Evolutionary conservation across 1,140 invertebrate genomes (phyloP).

Genomic region (Drosophila littoralis): DNA sequence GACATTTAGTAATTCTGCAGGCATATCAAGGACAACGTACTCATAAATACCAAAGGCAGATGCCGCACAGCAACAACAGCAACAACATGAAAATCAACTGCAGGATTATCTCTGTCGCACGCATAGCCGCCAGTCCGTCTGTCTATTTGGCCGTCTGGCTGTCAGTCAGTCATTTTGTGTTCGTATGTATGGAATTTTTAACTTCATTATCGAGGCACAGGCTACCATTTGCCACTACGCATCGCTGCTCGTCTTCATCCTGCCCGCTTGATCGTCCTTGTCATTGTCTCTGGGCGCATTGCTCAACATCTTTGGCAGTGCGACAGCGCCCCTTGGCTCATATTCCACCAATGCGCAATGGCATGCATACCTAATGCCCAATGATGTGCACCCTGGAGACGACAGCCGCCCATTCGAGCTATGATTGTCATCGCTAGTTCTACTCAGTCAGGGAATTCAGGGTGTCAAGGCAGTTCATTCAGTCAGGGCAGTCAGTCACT

Average conservation of each 20-base stretch:
- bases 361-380: conserved; percentile 80
- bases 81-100: conserved; percentile 42
- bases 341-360: conserved; percentile 50
- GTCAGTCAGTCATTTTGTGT: conserved; percentile 64
- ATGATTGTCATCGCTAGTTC: conserved; percentile 56
- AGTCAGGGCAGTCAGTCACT: conserved; percentile 3
- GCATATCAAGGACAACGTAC: conserved; percentile 83
- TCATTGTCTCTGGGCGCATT: conserved; percentile 70
- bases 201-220: conserved; percentile 73
- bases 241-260: conserved; percentile 45
- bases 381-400: conserved; percentile 70
- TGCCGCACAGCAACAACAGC: conserved; percentile 59
- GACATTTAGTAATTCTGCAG: conserved; percentile 80
- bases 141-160: conserved; percentile 31
- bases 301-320: conserved; percentile 65
- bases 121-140: conserved; percentile 1
- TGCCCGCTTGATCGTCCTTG: conserved; percentile 24
- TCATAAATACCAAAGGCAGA: conserved; percentile 82
- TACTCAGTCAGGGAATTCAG: conserved; percentile 31
- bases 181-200: conserved; percentile 82
- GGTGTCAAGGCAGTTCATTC: not conserved
- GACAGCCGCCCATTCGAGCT: conserved; percentile 27
- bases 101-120: conserved; percentile 40
- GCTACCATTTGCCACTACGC: conserved; percentile 56
- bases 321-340: conserved; percentile 23